Evolutionary conservation across 2,797 vertebrate genomes (phyloP), one percentile per base, ranked within the genome.

Genomic region (Galagoides demidoff): DNA sequence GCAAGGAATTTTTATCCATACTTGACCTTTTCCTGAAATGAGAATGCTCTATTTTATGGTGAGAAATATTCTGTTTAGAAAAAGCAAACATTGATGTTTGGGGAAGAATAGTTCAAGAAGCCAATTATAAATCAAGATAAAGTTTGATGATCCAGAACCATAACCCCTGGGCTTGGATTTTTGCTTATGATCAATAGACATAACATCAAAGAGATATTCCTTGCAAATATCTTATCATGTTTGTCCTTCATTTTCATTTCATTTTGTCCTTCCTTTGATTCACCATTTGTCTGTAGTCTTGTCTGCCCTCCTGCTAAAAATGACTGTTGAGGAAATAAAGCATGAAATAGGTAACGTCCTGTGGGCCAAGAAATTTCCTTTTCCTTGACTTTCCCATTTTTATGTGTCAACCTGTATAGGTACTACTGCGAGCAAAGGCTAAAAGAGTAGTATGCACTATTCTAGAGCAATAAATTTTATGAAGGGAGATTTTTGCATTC

Each of bases 21-120:
- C 61, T 96, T 98, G 95, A 95, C 87, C 85, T 97, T 97, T 97
- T 93, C 70, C 78, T 86, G 74, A 97, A 94, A 96, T 90, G 23
- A 85, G 84, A 96, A 95, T 94, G 34, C 45, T 94, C 39, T 85
- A 64, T 96, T 96, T 97, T 95, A 97, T 71, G 59, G 57, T 78
- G 81, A 90, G 89, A 90, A 96, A 96, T 96, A 97, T 82, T 90
- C 78, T 88, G 71, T 94, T 97, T 95, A 93, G 93, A 94, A 94
- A 96, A 96, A 90, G 59, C 71, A 94, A 95, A 94, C 87, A 92
- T 59, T 94, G 85, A 55, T 94, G 70, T 95, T 97, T 95, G 66
- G 92, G 87, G 68, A 97, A 49, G 79, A 91, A 89, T 70, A 85
- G 49, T 85, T 96, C 31, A 59, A 86, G 66, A 45, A 82, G 77